phyloP scores from a whole-genome alignment of 2,113 vertebrate genomes.

The Chionodraco myersi region DNA sequence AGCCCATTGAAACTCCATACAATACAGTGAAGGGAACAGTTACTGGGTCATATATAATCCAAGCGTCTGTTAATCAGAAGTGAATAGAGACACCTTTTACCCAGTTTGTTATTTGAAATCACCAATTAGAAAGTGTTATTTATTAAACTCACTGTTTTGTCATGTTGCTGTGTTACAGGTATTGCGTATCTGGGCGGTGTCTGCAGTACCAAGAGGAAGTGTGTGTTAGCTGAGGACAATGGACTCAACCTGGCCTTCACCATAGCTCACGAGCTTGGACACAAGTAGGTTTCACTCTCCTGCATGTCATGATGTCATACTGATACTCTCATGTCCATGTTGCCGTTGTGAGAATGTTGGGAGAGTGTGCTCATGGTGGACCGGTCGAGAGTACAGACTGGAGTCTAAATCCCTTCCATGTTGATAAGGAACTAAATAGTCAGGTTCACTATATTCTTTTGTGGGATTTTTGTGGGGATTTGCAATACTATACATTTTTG shows the following conservation, averaged over 20 bases:
- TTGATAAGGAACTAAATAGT: background rate
- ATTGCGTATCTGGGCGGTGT: constrained; percentile 96
- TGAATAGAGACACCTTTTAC: background rate
- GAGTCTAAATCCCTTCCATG: background rate
- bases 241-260: constrained; percentile 98
- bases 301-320: background rate
- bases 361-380: background rate
- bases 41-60: no score
- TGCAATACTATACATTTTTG: no score
- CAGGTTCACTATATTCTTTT: no score
- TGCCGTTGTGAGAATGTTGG: background rate
- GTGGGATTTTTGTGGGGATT: no score
- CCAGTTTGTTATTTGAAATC: background rate
- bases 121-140: background rate
- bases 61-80: no score
- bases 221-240: constrained; percentile 96
- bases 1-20: no score
- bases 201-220: constrained; percentile 96
- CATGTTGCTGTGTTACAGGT: constrained; percentile 80
- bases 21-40: no score
- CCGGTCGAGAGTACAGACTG: background rate
- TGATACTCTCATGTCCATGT: background rate
- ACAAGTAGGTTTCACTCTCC: constrained; percentile 89
- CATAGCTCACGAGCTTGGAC: constrained; percentile 98
- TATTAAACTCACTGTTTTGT: constrained; percentile 14